Evolutionary conservation across 1,140 invertebrate genomes (phyloP).

Genomic region (Micrasema longulum): DNA sequence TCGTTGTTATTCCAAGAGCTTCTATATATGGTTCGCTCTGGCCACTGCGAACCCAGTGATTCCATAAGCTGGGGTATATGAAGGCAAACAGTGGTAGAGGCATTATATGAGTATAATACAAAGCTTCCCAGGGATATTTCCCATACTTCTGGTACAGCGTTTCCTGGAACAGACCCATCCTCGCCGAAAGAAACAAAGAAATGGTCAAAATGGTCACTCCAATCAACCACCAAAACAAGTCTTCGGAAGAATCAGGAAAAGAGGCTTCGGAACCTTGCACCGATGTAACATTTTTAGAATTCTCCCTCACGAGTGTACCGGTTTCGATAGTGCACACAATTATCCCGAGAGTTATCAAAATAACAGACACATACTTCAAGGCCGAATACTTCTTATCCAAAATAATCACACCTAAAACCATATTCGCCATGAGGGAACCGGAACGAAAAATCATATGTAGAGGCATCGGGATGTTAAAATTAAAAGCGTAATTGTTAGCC

Average conservation of each 20-base stretch:
- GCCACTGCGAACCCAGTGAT: slow-evolving; percentile 75
- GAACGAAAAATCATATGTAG: slow-evolving; percentile 98
- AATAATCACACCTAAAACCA: slow-evolving; percentile 95
- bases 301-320: slow-evolving; percentile 73
- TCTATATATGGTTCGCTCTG: slow-evolving; percentile 69
- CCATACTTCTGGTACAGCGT: slow-evolving; percentile 87
- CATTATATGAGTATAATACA: slow-evolving; percentile 93
- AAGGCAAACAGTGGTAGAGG: slow-evolving; percentile 89
- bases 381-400: slow-evolving; percentile 86
- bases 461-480: slow-evolving; percentile 98
- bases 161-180: slow-evolving; percentile 98
- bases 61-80: slow-evolving; percentile 79
- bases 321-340: slow-evolving; percentile 92
- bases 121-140: slow-evolving; percentile 95
- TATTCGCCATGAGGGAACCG: slow-evolving; percentile 95
- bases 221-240: slow-evolving; percentile 86
- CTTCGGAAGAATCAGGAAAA: no score
- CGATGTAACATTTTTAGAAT: slow-evolving; percentile 64
- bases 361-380: slow-evolving; percentile 91
- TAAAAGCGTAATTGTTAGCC: slow-evolving; percentile 95
- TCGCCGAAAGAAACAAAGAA: slow-evolving; percentile 92
- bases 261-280: no score
- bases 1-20: slow-evolving; percentile 74
- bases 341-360: slow-evolving; percentile 94
- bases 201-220: slow-evolving; percentile 89